Evolutionary conservation across 37 sponge, comb jelly and placozoan species (phyloP), one percentile per base, ranked within the genome.

Genomic region (Trichoplax adhaerens): DNA sequence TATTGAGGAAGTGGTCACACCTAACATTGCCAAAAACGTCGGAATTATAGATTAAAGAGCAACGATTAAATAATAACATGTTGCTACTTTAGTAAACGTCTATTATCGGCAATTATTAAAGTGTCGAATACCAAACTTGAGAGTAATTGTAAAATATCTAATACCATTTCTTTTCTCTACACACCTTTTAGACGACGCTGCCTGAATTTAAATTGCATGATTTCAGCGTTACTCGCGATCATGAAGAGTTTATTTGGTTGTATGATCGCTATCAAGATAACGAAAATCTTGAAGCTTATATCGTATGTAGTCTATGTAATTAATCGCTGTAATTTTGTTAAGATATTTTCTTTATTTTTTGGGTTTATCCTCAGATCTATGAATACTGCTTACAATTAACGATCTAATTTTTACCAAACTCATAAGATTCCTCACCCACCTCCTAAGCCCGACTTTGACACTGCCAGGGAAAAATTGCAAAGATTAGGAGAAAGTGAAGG

Each of bases 181-280:
- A 29, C 29, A 29, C 48, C 62, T 57, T 79, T 6, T 70, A 95
- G 96, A 90, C 96, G 48, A 85, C 91, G 55, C 66, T 95, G 57
- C 88, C 86, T 53, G 77, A 69, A 1, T 95, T 95, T 81, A 84
- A 88, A 77, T 80, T 85, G 80, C 55, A 83, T 57, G 92, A 95
- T 48, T 91, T 95, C 76, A 74, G 84, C 5, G 81, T 78, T 52
- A 82, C 88, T 2, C 74, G 97, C 65, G 84, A 86, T 58, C 97
- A 95, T 57, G 97, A 91, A 6, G 97, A 95, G 76, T 95, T 95
- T 77, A 66, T 95, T 49, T 95, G 97, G 97, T 86, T 95, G 7
- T 91, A 95, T 58, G 97, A 95, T 55, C 79, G 83, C 8, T 85
- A 80, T 74, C 76, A 84, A 3, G 97, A 95, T 74, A 85, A 95